Conservation (phyloP, 2,113 vertebrate genomes). For the Choloepus hoffmanni region DNA sequence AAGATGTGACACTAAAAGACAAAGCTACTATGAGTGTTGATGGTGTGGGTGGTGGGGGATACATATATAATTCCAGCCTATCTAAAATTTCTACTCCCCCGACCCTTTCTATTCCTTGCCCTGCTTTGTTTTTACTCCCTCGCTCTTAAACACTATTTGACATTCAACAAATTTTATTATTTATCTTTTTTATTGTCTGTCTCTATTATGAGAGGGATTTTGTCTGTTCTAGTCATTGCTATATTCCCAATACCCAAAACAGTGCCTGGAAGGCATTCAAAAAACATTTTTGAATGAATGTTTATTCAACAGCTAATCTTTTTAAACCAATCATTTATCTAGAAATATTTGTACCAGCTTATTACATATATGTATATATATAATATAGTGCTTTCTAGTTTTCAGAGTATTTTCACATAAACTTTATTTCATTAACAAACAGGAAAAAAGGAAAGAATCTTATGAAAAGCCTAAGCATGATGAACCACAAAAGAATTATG, state of each 20-base stretch:
- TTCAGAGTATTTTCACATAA: background rate
- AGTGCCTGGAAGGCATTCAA: background rate
- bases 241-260: background rate
- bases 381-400: background rate
- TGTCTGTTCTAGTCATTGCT: background rate
- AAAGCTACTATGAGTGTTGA: background rate
- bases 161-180: background rate
- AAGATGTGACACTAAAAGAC: background rate
- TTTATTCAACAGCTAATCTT: background rate
- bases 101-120: background rate
- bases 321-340: background rate
- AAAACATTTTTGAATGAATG: background rate
- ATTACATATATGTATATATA: background rate
- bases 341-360: constrained; percentile 15
- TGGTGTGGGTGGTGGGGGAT: background rate
- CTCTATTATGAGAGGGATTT: background rate
- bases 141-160: background rate
- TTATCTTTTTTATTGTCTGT: background rate
- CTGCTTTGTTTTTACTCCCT: background rate
- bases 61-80: background rate
- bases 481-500: background rate
- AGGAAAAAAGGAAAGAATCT: constrained; percentile 7
- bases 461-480: background rate
- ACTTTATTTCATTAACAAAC: constrained; percentile 7
- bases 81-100: background rate